Percentiles rank a stretch among this genome's conserved stretches.
Conservation (phyloP, 1,140 invertebrate species). For the Drosophila watanabei region DNA sequence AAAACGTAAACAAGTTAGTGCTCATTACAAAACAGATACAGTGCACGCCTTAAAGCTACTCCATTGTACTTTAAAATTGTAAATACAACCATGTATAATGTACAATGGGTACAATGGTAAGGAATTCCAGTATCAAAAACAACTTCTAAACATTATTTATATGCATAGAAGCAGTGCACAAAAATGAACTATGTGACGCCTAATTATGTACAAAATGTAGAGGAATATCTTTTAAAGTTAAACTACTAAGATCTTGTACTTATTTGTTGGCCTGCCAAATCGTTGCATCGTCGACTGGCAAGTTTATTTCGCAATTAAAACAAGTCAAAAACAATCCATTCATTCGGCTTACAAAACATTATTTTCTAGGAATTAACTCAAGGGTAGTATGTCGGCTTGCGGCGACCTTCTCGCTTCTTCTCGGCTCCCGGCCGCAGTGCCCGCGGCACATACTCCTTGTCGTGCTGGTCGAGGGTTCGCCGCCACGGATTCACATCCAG, state of each 20-base stretch:
- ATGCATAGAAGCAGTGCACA: background rate
- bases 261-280: background rate
- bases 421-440: constrained; percentile 87
- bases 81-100: background rate
- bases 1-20: constrained; percentile 6
- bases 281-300: background rate
- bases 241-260: background rate
- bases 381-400: constrained; percentile 88
- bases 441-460: constrained; percentile 90
- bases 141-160: background rate
- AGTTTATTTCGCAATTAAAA: constrained; percentile 9
- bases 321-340: constrained; percentile 3
- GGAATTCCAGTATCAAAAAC: background rate
- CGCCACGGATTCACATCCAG: constrained; percentile 87
- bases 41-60: background rate
- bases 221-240: background rate
- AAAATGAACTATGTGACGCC: too few species aligned
- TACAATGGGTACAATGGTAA: background rate
- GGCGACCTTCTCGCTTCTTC: constrained; percentile 87
- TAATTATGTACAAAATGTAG: background rate
- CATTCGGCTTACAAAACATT: background rate
- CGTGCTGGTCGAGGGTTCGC: constrained; percentile 89
- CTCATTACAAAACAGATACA: constrained; percentile 2
- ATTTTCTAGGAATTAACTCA: constrained; percentile 50
- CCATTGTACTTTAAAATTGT: background rate